These are phyloP conservation scores for Tragelaphus strepsiceros DNA, from an alignment of 2,113 vertebrate genomes.

Conservation along the genomic window DNA sequence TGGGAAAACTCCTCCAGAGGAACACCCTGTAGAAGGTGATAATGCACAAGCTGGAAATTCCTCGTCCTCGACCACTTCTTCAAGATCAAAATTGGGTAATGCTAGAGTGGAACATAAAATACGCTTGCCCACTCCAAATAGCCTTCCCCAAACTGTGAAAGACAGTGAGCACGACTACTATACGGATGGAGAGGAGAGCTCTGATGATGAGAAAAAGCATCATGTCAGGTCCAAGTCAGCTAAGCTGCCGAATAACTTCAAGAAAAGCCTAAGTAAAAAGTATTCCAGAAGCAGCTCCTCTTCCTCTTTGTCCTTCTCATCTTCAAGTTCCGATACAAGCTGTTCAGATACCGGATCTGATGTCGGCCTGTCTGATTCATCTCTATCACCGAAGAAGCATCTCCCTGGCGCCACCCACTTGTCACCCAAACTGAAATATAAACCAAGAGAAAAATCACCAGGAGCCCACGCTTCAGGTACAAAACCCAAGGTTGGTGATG, in stretches of 20 bases:
- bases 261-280: constrained; percentile 79
- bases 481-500: constrained; percentile 56
- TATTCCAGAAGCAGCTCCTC: constrained; percentile 72
- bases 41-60: not conserved
- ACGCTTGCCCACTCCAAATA: constrained; percentile 59
- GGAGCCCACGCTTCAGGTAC: constrained; percentile 23
- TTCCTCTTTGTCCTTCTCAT: constrained; percentile 76
- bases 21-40: constrained; percentile 18
- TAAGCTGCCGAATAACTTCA: constrained; percentile 76
- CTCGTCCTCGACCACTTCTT: constrained; percentile 55
- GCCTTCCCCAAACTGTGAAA: constrained; percentile 77
- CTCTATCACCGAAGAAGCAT: constrained; percentile 69
- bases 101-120: constrained; percentile 54
- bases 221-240: constrained; percentile 71
- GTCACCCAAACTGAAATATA: constrained; percentile 76
- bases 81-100: constrained; percentile 40
- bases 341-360: constrained; percentile 80
- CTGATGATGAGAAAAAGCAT: constrained; percentile 79
- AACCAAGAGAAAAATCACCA: constrained; percentile 52
- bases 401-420: constrained; percentile 52
- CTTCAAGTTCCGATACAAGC: constrained; percentile 82
- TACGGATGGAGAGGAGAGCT: constrained; percentile 84
- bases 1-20: not conserved
- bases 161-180: constrained; percentile 81
- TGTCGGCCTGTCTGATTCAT: constrained; percentile 72